A percentile compares a stretch with the other conserved stretches of the same genome.
These are phyloP conservation scores for Battus philenor DNA, from an alignment of 1,140 invertebrate genomes.

Conservation along the genomic window DNA sequence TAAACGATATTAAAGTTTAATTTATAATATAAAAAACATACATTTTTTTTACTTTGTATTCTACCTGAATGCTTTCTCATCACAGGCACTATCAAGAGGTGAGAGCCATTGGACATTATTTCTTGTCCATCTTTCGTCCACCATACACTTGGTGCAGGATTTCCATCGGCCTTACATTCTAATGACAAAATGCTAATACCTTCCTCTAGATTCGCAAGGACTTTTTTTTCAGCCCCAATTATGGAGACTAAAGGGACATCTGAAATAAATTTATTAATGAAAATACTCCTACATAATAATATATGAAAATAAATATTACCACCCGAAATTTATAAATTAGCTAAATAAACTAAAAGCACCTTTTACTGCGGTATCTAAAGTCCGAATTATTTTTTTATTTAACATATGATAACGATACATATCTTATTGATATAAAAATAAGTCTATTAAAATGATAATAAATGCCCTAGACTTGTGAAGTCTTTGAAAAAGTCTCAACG, in stretches of 20 bases:
- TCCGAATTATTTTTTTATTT: constrained; percentile 14
- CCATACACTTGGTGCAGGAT: constrained; percentile 89
- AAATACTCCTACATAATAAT: too few relatives aligned
- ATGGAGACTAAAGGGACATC: constrained; percentile 88
- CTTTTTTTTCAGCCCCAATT: constrained; percentile 69
- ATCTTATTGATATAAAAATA: too few relatives aligned
- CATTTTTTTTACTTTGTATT: neutral
- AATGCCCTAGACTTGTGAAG: too few relatives aligned
- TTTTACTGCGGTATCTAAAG: too few relatives aligned
- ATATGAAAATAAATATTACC: too few relatives aligned
- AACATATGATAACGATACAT: too few relatives aligned
- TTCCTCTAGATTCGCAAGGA: constrained; percentile 81
- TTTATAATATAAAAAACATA: neutral
- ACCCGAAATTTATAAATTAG: too few relatives aligned
- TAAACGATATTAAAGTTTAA: constrained; percentile 18
- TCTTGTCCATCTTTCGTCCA: constrained; percentile 83
- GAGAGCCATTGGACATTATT: constrained; percentile 67
- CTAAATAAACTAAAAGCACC: too few relatives aligned
- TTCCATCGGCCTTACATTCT: constrained; percentile 88
- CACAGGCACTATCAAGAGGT: constrained; percentile 76
- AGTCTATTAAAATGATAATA: too few relatives aligned
- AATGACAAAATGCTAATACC: constrained; percentile 86
- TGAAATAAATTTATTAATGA: too few relatives aligned
- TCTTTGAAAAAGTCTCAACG: too few relatives aligned
- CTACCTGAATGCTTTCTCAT: constrained; percentile 70